Conservation (phyloP, 2,888 invertebrate species). For the Brassicogethes aeneus region DNA sequence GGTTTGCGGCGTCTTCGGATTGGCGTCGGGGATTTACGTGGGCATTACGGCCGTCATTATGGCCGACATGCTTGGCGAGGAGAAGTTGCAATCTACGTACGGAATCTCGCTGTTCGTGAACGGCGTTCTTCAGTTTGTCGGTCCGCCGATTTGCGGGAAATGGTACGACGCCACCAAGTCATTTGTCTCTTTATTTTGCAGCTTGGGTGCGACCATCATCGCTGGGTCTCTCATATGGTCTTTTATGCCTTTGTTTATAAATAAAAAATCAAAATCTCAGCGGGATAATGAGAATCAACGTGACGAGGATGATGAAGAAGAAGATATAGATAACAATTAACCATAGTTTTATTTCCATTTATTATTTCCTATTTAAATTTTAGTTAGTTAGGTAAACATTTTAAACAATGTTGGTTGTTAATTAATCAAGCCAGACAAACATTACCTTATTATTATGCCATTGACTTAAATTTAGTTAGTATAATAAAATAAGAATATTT, state of each 20-base stretch:
- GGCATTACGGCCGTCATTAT: conserved; percentile 82
- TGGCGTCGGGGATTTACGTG: conserved; percentile 77
- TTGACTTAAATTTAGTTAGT: too few relatives aligned
- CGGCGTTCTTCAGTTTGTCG: conserved; percentile 70
- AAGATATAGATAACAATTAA: too few relatives aligned
- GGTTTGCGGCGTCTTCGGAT: conserved; percentile 68
- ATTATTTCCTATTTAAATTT: too few relatives aligned
- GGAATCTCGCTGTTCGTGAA: conserved; percentile 80
- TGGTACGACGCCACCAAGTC: conserved; percentile 55
- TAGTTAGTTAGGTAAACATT: too few relatives aligned
- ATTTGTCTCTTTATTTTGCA: conserved; percentile 64
- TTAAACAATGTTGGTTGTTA: too few relatives aligned
- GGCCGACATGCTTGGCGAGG: conserved; percentile 80
- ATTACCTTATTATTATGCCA: too few relatives aligned
- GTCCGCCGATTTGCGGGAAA: conserved; percentile 74
- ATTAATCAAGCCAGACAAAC: too few relatives aligned
- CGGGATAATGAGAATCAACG: too few relatives aligned
- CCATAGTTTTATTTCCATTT: too few relatives aligned
- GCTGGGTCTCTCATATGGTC: conserved; percentile 67
- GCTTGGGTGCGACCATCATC: conserved; percentile 63
- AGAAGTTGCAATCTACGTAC: conserved; percentile 76
- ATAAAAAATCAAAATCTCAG: conserved; percentile 14
- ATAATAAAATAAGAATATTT: too few relatives aligned
- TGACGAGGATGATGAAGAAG: too few relatives aligned
- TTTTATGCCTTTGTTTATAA: conserved; percentile 61